Conservation (phyloP, 2,113 vertebrate genomes). For the Pollachius pollachius region DNA sequence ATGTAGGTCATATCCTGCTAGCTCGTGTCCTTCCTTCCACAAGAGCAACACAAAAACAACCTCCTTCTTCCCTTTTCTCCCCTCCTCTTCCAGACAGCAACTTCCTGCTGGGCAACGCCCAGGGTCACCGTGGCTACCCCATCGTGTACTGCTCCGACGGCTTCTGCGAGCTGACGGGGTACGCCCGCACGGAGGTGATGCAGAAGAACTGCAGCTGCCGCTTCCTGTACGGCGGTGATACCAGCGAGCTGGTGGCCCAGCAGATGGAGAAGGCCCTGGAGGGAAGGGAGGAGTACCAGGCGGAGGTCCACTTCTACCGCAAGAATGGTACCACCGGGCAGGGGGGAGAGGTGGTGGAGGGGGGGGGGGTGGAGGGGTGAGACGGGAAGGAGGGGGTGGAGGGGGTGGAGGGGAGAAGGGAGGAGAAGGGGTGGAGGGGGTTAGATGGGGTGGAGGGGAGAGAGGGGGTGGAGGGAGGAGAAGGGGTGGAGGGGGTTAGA, state of each 20-base stretch:
- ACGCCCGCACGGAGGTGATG: constrained; percentile 92
- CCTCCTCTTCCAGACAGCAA: constrained; percentile 84
- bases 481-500: no score
- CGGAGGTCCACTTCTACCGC: constrained; percentile 93
- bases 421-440: no score
- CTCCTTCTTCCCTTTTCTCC: neutral
- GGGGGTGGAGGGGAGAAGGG: neutral
- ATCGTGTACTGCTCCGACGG: constrained; percentile 97
- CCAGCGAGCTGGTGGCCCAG: constrained; percentile 84
- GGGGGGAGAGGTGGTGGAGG: no score
- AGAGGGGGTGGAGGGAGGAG: no score
- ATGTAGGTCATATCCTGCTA: no score
- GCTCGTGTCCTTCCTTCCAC: no score
- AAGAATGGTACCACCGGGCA: constrained; percentile 81
- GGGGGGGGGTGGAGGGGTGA: neutral
- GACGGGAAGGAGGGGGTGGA: neutral
- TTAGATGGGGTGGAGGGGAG: no score
- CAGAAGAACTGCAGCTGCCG: constrained; percentile 95
- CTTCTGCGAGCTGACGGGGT: constrained; percentile 95
- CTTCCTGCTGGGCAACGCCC: constrained; percentile 93
- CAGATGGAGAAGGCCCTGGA: constrained; percentile 88
- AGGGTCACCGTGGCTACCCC: constrained; percentile 89
- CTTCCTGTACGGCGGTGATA: constrained; percentile 88
- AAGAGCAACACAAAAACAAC: no score
- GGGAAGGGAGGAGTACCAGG: constrained; percentile 85